Evolutionary conservation across 2,113 vertebrate species (phyloP).

Genomic region (Mus spicilegus): DNA sequence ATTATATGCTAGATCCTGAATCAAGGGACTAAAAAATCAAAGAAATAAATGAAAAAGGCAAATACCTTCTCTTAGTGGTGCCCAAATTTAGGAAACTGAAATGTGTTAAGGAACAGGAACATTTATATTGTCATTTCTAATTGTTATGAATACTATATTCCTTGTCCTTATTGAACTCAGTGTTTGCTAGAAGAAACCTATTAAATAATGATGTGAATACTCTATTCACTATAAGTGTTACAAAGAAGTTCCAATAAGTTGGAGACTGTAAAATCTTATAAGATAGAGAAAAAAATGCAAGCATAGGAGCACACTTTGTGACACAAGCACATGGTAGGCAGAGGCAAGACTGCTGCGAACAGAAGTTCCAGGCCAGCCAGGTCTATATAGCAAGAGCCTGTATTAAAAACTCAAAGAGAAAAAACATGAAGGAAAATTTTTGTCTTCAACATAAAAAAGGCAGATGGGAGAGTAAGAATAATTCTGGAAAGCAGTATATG

Average conservation of each 20-base stretch:
- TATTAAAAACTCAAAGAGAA: neutral
- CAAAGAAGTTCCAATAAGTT: neutral
- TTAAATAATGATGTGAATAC: neutral
- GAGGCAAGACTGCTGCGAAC: neutral
- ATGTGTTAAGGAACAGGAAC: neutral
- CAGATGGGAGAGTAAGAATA: neutral
- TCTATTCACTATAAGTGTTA: neutral
- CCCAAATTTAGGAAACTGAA: neutral
- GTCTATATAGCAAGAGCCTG: neutral
- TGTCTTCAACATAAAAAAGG: neutral
- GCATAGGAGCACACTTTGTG: neutral
- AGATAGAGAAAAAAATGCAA: neutral
- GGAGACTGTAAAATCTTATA: neutral
- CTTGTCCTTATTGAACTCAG: neutral
- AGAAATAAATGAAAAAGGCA: constrained; percentile 31
- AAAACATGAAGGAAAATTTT: neutral
- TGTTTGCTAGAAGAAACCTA: constrained; percentile 7
- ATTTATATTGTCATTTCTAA: constrained; percentile 32
- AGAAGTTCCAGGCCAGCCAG: neutral
- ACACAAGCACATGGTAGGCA: neutral
- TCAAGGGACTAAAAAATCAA: neutral
- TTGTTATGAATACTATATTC: neutral
- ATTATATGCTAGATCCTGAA: neutral
- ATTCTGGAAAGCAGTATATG: neutral
- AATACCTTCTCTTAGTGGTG: neutral